These are phyloP conservation scores for Urocyon cinereoargenteus DNA, from an alignment of 2,797 vertebrate genomes.

Conservation along the genomic window DNA sequence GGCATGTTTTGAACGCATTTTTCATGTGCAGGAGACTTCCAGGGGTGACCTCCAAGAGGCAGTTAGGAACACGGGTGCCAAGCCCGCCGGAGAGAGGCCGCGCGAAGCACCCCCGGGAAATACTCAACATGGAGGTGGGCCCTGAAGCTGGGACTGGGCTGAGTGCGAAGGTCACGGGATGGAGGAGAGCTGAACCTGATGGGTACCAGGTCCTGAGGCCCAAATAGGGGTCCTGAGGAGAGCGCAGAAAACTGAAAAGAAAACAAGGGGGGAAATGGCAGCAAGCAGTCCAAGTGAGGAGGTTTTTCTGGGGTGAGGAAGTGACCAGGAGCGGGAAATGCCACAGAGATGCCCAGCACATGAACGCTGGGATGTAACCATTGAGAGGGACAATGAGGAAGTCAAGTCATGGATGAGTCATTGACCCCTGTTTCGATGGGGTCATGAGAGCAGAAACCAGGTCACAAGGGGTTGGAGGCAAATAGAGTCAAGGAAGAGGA, in stretches of 20 bases:
- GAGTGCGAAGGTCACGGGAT: not conserved
- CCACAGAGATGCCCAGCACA: not conserved
- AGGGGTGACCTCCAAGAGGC: not conserved
- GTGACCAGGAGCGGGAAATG: not conserved
- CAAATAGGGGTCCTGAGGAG: not conserved
- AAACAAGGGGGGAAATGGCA: not conserved
- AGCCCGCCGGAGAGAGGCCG: not conserved
- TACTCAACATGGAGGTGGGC: not conserved
- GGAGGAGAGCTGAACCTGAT: not conserved
- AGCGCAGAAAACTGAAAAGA: not conserved
- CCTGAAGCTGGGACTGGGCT: not conserved
- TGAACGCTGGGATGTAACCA: not conserved
- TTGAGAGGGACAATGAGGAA: not conserved
- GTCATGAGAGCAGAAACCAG: conserved; percentile 51
- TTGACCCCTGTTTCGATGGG: not conserved
- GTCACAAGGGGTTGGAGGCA: not conserved
- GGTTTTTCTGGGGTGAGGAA: not conserved
- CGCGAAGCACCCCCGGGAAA: not conserved
- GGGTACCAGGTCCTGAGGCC: not conserved
- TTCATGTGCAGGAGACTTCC: not conserved
- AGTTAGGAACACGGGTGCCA: not conserved
- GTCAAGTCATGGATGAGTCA: not conserved
- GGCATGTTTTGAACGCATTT: not conserved
- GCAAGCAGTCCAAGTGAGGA: not conserved
- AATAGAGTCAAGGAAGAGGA: not conserved